Percentiles rank a stretch among this genome's conserved stretches.
Evolutionary conservation across 1,140 invertebrate species (phyloP).

Genomic region (Musca vetustissima): DNA sequence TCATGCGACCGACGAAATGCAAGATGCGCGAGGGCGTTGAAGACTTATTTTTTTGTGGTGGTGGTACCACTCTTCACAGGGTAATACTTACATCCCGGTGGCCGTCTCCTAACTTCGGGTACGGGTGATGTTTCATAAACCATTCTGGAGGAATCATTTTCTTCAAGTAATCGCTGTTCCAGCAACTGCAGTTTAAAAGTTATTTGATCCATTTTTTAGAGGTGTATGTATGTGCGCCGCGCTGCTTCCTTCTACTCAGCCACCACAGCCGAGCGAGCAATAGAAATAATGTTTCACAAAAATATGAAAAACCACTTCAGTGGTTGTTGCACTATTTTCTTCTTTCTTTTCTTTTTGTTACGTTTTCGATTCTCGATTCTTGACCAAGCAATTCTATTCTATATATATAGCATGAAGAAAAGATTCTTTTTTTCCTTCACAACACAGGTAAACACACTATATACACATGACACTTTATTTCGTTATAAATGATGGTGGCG

Average conservation of each 20-base stretch:
- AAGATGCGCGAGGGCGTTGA: background rate
- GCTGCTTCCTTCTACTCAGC: too few relatives aligned
- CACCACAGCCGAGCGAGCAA: too few relatives aligned
- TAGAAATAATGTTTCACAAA: too few relatives aligned
- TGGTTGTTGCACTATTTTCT: too few relatives aligned
- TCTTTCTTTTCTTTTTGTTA: too few relatives aligned
- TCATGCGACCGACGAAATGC: conserved; percentile 32
- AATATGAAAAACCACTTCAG: too few relatives aligned
- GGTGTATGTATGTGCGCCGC: too few relatives aligned
- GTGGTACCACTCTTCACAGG: background rate
- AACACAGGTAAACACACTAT: background rate
- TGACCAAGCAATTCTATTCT: too few relatives aligned
- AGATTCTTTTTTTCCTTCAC: too few relatives aligned
- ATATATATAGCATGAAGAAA: too few relatives aligned
- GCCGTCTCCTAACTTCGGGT: conserved; percentile 4
- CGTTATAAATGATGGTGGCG: conserved; percentile 10
- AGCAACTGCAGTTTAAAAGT: conserved; percentile 67
- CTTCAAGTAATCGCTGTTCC: conserved; percentile 65
- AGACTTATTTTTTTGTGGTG: background rate
- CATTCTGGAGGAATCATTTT: conserved; percentile 61
- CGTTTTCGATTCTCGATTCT: too few relatives aligned
- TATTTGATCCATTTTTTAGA: conserved; percentile 49
- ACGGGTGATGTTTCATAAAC: conserved; percentile 20
- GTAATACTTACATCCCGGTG: conserved; percentile 12
- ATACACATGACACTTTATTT: conserved; percentile 14